Conservation (phyloP, 2,797 vertebrate genomes). For the Sebastes elongatus region DNA sequence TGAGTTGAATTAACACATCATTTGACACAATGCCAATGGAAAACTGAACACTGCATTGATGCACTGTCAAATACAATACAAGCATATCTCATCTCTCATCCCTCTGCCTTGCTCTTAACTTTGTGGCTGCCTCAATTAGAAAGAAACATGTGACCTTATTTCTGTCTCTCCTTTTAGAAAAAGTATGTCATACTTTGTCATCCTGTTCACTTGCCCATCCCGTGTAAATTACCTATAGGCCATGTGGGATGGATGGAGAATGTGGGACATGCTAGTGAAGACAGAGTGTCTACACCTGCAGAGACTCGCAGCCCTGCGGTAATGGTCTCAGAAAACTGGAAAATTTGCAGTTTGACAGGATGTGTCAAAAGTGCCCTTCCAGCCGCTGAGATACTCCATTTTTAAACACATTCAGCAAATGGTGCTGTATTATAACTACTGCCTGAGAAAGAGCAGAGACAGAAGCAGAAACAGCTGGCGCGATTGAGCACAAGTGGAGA, state of each 20-base stretch:
- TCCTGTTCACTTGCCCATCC: conserved; percentile 26
- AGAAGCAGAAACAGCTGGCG: conserved; percentile 30
- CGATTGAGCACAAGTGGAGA: conserved; percentile 33
- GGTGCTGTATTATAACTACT: conserved; percentile 52
- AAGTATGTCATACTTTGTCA: conserved; percentile 31
- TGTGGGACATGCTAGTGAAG: conserved; percentile 59
- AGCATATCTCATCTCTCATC: not conserved
- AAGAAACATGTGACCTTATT: conserved; percentile 27
- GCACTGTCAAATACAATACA: not conserved
- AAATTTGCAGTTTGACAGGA: conserved; percentile 71
- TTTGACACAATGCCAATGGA: not conserved
- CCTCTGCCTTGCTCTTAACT: conserved; percentile 6
- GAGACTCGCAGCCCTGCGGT: conserved; percentile 55
- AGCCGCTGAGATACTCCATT: conserved; percentile 58
- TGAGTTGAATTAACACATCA: not conserved
- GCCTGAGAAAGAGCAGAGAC: conserved; percentile 16
- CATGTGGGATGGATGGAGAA: conserved; percentile 44
- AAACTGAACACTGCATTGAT: not conserved
- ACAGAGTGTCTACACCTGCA: conserved; percentile 66
- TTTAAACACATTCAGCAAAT: conserved; percentile 66
- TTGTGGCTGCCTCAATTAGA: conserved; percentile 19
- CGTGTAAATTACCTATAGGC: conserved; percentile 38
- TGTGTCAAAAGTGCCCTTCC: conserved; percentile 68
- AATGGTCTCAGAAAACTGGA: conserved; percentile 65
- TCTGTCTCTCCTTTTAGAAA: conserved; percentile 11